Base-by-base conservation (phyloP, 2,797 vertebrate species). In the Halcyon leucocephala region DNA sequence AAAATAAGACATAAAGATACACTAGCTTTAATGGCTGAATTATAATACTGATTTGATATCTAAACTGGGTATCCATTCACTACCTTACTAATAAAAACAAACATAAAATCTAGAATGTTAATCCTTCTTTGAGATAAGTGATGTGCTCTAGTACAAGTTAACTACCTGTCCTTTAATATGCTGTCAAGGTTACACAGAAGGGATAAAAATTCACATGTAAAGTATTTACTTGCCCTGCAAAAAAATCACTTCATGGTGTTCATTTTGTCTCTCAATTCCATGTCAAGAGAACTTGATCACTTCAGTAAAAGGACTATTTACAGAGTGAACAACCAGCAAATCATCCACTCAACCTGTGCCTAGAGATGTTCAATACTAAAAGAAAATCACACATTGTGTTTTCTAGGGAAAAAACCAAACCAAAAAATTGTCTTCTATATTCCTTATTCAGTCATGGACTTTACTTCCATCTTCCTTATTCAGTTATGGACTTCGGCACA, bases 261-360 rank as follows among this genome's bases (percentile, higher is more conserved):
- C 0, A 0, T 69, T 91, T 62, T 62, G 48, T 79, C 64, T 90
- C 89, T 93, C 77, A 66, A 72, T 85, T 54, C 67, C 65, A 28
- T 12, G 37, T 70, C 88, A 91, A 82, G 66, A 96, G 81, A 95
- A 92, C 69, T 55, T 19, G 52, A 97, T 82, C 89, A 76, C 71
- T 87, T 80, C 70, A 94, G 42, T 55, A 72, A 88, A 92, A 92
- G 69, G 19, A 54, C 60, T 90, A 44, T 94, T 91, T 86, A 72
- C 64, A 86, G 89, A 91, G 60, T 28, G 89, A 95, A 67, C 66
- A 86, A 64, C 57, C 21, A 51, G 69, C 82, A 79, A 90, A 80
- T 89, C 82, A 96, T 22, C 89, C 93, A 89, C 80, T 94, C 95
- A 90, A 14, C 81, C 54, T 70, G 35, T 22, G 51, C 29, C 92